phyloP scores from a whole-genome alignment of 2,113 vertebrate species.

The Bostrychus sinensis region DNA sequence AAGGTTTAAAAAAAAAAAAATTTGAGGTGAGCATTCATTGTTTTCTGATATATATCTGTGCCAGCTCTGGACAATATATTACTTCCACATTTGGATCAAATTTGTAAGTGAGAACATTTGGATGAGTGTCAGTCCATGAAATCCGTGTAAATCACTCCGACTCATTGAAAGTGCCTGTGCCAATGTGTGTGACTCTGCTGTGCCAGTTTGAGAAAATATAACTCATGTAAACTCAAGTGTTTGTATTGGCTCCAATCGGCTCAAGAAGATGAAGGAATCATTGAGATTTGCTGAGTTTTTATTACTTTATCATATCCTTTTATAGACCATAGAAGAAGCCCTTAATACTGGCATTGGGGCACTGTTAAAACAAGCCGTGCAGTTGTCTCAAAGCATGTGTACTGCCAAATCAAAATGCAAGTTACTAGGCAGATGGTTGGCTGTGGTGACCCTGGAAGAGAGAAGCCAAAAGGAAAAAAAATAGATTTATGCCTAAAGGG shows the following conservation, averaged over 20 bases:
- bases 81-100: conserved; percentile 8
- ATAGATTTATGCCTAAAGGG: no score
- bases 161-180: not conserved
- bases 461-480: no score
- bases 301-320: conserved; percentile 9
- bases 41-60: conserved; percentile 7
- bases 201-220: not conserved
- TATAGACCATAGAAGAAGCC: not conserved
- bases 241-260: not conserved
- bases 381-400: conserved; percentile 61
- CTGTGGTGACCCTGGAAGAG: no score
- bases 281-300: not conserved
- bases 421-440: no score
- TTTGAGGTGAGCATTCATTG: not conserved
- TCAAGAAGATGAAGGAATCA: conserved; percentile 6
- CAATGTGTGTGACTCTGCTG: not conserved
- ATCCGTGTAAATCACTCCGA: not conserved
- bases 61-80: conserved; percentile 9
- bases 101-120: not conserved
- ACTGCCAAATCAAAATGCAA: no score
- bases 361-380: conserved; percentile 21
- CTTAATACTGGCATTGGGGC: not conserved
- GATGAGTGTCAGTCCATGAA: not conserved
- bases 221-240: conserved; percentile 3
- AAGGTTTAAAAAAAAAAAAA: not conserved